These are phyloP conservation scores for Ailuropoda melanoleuca DNA, from an alignment of 2,113 vertebrate species.

Conservation along the genomic window DNA sequence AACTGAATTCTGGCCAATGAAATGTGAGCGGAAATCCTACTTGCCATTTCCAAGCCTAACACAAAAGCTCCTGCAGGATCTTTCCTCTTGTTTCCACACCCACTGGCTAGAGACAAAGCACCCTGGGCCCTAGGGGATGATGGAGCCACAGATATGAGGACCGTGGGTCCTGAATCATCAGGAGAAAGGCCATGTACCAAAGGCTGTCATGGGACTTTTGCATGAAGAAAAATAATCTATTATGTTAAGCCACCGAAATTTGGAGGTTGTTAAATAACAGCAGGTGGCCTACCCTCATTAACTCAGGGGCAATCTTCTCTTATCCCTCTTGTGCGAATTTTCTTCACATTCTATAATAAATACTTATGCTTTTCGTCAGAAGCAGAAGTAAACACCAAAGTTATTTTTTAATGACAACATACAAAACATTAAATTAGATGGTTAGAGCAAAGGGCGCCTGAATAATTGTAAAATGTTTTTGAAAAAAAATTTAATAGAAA, in stretches of 20 bases:
- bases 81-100: background rate
- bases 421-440: constrained; percentile 29
- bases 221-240: background rate
- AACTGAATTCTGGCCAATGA: background rate
- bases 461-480: background rate
- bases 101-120: background rate
- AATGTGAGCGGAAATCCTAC: background rate
- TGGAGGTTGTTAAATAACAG: background rate
- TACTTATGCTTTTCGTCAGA: background rate
- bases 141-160: background rate
- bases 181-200: background rate
- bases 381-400: constrained; percentile 7
- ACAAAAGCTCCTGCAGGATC: background rate
- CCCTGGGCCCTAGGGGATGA: background rate
- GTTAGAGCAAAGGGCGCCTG: background rate
- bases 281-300: background rate
- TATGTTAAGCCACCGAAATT: background rate
- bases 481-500: background rate
- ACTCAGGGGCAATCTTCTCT: background rate
- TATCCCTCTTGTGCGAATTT: background rate
- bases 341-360: constrained; percentile 15
- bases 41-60: background rate
- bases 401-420: constrained; percentile 22
- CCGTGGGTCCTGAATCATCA: background rate
- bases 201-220: background rate